Evolutionary conservation across 2,888 invertebrate species (phyloP).

Genomic region (Venusia cambrica): DNA sequence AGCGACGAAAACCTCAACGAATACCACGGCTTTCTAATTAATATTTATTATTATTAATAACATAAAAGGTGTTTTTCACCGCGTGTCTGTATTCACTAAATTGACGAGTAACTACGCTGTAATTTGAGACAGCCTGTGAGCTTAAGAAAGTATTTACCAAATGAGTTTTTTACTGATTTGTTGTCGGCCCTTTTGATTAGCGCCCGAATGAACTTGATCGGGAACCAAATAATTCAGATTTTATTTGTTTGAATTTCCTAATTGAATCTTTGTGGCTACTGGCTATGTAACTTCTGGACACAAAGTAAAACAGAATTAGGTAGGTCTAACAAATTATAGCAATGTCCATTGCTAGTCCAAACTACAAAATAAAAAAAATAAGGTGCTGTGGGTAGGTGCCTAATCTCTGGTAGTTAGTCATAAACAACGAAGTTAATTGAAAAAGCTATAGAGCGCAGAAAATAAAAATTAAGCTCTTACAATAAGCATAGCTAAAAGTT

Average conservation of each 20-base stretch:
- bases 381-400: too few species aligned
- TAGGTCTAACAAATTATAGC: too few species aligned
- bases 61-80: slow-evolving; percentile 28
- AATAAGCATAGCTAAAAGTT: too few species aligned
- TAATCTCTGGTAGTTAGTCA: too few species aligned
- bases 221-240: slow-evolving; percentile 52
- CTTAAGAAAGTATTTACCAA: slow-evolving; percentile 24
- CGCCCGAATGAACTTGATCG: slow-evolving; percentile 42
- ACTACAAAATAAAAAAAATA: too few species aligned
- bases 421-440: too few species aligned
- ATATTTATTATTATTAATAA: slow-evolving; percentile 18
- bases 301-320: too few species aligned
- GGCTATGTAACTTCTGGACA: slow-evolving; percentile 7
- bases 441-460: too few species aligned
- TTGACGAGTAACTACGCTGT: slow-evolving; percentile 17
- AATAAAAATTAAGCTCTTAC: too few species aligned
- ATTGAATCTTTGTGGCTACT: slow-evolving; percentile 38
- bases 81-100: slow-evolving; percentile 46
- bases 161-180: slow-evolving; percentile 34
- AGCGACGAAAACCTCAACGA: slow-evolving; percentile 1
- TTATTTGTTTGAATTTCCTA: slow-evolving; percentile 50
- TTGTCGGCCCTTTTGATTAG: slow-evolving; percentile 45
- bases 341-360: too few species aligned
- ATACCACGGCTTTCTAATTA: slow-evolving; percentile 22
- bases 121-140: slow-evolving; percentile 7